Evolutionary conservation across 2,888 invertebrate species (phyloP).

Genomic region (Tinea semifulvella): DNA sequence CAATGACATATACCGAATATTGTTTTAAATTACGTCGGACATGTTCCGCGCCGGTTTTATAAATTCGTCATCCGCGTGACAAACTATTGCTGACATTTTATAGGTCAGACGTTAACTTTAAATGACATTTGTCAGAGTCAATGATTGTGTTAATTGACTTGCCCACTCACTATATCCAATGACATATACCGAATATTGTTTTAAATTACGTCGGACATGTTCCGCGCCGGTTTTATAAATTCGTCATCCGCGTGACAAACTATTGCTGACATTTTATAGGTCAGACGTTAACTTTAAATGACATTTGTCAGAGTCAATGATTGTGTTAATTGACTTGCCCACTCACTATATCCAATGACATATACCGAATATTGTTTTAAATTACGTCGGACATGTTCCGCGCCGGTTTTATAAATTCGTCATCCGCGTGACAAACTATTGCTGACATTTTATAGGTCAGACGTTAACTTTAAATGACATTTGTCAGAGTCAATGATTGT

Average conservation of each 20-base stretch:
- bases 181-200: no score
- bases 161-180: no score
- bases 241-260: constrained; percentile 3
- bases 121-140: constrained; percentile 8
- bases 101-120: constrained; percentile 9
- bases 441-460: no score
- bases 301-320: constrained; percentile 8
- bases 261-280: constrained; percentile 6
- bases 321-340: constrained; percentile 5
- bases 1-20: no score
- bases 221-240: constrained; percentile 9
- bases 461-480: no score
- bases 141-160: constrained; percentile 6
- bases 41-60: constrained; percentile 7
- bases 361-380: no score
- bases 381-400: no score
- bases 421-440: no score
- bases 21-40: neutral
- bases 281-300: constrained; percentile 8
- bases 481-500: no score
- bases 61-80: constrained; percentile 6
- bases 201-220: neutral
- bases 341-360: no score
- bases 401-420: no score
- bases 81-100: constrained; percentile 7